phyloP scores from a whole-genome alignment of 2,888 invertebrate species.

The Didymodactylos carnosus region DNA sequence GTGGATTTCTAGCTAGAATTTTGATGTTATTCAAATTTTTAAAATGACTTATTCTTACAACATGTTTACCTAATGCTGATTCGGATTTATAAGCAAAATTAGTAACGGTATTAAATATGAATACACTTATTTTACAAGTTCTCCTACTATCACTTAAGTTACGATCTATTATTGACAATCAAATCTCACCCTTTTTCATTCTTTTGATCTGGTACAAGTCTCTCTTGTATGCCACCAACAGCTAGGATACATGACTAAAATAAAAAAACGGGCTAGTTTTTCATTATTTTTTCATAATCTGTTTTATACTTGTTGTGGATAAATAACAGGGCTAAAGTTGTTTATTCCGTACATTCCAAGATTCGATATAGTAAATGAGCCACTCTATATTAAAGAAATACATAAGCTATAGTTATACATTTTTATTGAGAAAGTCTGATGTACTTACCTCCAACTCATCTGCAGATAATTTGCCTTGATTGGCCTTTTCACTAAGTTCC shows the following conservation, averaged over 20 bases:
- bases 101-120: too few species aligned
- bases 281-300: slow-evolving; percentile 60
- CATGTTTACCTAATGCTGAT: too few species aligned
- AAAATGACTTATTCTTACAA: too few species aligned
- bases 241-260: slow-evolving; percentile 62
- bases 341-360: slow-evolving; percentile 48
- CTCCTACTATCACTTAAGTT: too few species aligned
- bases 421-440: background rate
- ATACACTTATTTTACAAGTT: too few species aligned
- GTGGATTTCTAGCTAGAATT: too few species aligned
- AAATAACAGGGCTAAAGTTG: slow-evolving; percentile 48
- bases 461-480: background rate
- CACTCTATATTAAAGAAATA: slow-evolving; percentile 47
- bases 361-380: slow-evolving; percentile 69
- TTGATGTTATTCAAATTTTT: too few species aligned
- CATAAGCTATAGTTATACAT: too few species aligned
- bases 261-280: background rate
- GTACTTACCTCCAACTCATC: background rate
- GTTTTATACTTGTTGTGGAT: slow-evolving; percentile 64
- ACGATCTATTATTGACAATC: background rate
- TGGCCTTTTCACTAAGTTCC: background rate
- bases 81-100: too few species aligned
- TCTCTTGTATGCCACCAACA: slow-evolving; percentile 57
- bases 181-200: slow-evolving; percentile 39
- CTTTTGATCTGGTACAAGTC: slow-evolving; percentile 51